These are phyloP conservation scores for Heterodera carotae DNA, from an alignment of 1,140 invertebrate species.

Conservation along the genomic window DNA sequence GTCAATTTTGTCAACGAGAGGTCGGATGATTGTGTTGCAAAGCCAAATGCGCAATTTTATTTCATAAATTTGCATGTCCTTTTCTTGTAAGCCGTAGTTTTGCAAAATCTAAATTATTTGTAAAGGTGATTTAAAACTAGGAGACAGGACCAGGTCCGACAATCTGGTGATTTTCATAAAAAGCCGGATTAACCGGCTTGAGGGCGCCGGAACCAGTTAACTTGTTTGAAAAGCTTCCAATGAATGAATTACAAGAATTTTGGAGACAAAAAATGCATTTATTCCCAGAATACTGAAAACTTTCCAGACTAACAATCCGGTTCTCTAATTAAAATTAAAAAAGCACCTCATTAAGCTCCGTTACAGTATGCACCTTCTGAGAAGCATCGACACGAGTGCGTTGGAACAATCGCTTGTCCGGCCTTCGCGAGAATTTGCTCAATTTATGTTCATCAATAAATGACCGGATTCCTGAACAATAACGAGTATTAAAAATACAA, in stretches of 20 bases:
- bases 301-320: too few species aligned
- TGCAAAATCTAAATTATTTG: constrained; percentile 21
- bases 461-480: constrained; percentile 21
- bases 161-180: too few species aligned
- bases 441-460: constrained; percentile 16
- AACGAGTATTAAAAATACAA: not conserved
- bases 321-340: not conserved
- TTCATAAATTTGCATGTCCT: constrained; percentile 34
- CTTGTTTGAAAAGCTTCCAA: too few species aligned
- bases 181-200: too few species aligned
- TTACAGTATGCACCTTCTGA: not conserved
- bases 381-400: constrained; percentile 8
- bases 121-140: too few species aligned
- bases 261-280: too few species aligned
- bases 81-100: constrained; percentile 15
- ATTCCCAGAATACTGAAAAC: too few species aligned
- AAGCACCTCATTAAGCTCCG: constrained; percentile 15
- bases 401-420: constrained; percentile 14
- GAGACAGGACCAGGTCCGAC: too few species aligned
- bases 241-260: too few species aligned
- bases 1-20: constrained; percentile 38
- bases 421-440: not conserved
- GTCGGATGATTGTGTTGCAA: constrained; percentile 39
- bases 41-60: constrained; percentile 38
- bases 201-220: too few species aligned